Evolutionary conservation across 1,140 invertebrate species (phyloP).

Genomic region (Eumaeus atala): DNA sequence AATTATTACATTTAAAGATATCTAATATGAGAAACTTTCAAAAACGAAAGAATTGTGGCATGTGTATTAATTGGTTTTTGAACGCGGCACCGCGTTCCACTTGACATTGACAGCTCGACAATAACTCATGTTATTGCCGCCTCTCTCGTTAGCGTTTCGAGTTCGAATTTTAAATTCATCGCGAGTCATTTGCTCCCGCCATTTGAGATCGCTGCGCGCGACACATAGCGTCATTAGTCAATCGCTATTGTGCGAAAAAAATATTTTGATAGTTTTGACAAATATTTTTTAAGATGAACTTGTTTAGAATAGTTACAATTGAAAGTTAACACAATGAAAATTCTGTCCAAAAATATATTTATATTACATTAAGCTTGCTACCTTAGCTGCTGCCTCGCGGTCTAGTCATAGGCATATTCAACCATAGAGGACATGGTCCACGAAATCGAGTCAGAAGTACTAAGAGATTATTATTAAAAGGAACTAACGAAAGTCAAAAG

Average conservation of each 20-base stretch:
- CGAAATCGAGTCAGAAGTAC: too few relatives aligned
- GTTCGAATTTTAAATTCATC: conserved; percentile 71
- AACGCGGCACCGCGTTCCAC: conserved; percentile 12
- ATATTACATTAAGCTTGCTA: too few relatives aligned
- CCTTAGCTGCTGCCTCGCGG: too few relatives aligned
- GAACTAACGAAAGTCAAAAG: too few relatives aligned
- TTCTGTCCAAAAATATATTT: too few relatives aligned
- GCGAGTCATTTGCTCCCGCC: conserved; percentile 62
- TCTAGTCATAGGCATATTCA: too few relatives aligned
- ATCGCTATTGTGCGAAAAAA: conserved; percentile 20
- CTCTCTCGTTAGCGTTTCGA: conserved; percentile 61
- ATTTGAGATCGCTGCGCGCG: conserved; percentile 62
- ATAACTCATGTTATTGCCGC: conserved; percentile 52
- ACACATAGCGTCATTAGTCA: conserved; percentile 71
- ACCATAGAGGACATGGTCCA: too few relatives aligned
- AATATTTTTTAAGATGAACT: background rate
- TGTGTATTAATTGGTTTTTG: conserved; percentile 11
- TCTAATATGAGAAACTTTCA: too few relatives aligned
- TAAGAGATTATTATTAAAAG: too few relatives aligned
- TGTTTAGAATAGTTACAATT: background rate
- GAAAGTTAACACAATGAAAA: too few relatives aligned
- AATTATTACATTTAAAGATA: conserved; percentile 14
- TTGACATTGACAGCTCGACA: conserved; percentile 30
- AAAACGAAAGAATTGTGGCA: background rate
- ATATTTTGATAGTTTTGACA: conserved; percentile 37